phyloP scores from a whole-genome alignment of 1,140 invertebrate species.

The Musca domestica region DNA sequence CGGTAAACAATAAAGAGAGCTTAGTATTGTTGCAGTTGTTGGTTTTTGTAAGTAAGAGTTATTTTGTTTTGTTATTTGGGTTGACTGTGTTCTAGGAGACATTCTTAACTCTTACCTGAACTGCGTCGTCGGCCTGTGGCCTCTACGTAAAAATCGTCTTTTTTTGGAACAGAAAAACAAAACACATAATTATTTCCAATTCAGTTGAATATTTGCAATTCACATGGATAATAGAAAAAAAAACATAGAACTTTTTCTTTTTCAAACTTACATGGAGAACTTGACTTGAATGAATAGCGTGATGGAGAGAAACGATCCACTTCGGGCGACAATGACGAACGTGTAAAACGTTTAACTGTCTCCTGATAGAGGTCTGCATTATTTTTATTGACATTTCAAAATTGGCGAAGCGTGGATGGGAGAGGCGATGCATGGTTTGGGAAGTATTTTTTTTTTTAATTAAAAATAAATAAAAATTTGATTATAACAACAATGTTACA shows the following conservation, averaged over 20 bases:
- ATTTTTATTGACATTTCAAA: not conserved
- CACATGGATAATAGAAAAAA: not conserved
- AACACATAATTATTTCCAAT: constrained; percentile 20
- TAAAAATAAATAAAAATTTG: constrained; percentile 3
- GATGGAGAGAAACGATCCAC: constrained; percentile 49
- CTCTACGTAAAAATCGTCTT: constrained; percentile 53
- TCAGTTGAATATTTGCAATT: not conserved
- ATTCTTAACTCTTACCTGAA: constrained; percentile 45
- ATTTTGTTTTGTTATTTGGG: not conserved
- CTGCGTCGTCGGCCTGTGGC: constrained; percentile 52
- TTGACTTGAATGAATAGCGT: constrained; percentile 43
- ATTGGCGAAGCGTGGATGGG: not conserved
- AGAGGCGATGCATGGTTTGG: not conserved
- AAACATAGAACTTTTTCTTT: constrained; percentile 1
- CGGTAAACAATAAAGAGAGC: too few species aligned
- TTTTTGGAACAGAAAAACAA: constrained; percentile 25
- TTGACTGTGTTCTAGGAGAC: not conserved
- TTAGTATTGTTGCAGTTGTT: too few species aligned
- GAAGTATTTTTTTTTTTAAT: not conserved
- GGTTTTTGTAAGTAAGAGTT: too few species aligned
- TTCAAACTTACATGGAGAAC: constrained; percentile 42
- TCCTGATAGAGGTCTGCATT: constrained; percentile 49
- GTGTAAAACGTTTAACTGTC: constrained; percentile 52
- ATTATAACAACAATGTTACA: not conserved
- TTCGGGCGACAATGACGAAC: constrained; percentile 51